Base-by-base conservation (phyloP, 2,797 vertebrate species). In the Thalassophryne amazonica region DNA sequence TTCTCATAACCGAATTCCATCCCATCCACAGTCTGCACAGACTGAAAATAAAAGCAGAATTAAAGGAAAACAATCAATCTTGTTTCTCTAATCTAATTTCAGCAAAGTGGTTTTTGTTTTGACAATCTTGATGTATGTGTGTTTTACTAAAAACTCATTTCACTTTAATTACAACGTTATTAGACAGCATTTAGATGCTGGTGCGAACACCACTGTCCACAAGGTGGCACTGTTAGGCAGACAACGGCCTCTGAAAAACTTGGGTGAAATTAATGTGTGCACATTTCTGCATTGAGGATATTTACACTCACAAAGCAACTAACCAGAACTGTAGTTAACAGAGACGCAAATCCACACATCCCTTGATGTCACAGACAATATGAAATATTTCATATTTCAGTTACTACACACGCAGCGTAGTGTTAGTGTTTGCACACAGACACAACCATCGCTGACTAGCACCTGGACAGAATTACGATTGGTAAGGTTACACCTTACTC, bases 11-110 rank as follows among this genome's bases (percentile, higher is more conserved):
- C 36, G 34, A 90, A 88, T 14, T 83, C 66, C 2, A 49, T 58
- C 0, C 92, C 94, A 22, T 94, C 91, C 62, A 90, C 86, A 3
- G 93, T 96, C 73, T 91, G 62, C 38, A 99, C 33, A 62, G 73
- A 86, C 97, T 99, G 76, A 27, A 4, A 9, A 39, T 1, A 31
- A 46, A 11, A 45, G 1, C 0, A 53, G 3, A 30, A 37, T 18
- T 29, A 2, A 33, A 2, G 0, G 2, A 3, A 35, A 19, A 16
- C 1, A 1, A 8, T 1, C 13, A 33, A 7, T 12, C 6, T 14
- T 36, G 10, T 31, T 42, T 20, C 0, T 47, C 1, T 15, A 2
- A 1, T 7, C 2, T 32, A 2, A 36, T 0, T 29, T 27, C 5
- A 0, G 7, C 9, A 18, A 32, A 7, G 12, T 7, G 2, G 5